These are phyloP conservation scores for Miltochrista miniata DNA, from an alignment of 2,888 invertebrate genomes.

Conservation along the genomic window DNA sequence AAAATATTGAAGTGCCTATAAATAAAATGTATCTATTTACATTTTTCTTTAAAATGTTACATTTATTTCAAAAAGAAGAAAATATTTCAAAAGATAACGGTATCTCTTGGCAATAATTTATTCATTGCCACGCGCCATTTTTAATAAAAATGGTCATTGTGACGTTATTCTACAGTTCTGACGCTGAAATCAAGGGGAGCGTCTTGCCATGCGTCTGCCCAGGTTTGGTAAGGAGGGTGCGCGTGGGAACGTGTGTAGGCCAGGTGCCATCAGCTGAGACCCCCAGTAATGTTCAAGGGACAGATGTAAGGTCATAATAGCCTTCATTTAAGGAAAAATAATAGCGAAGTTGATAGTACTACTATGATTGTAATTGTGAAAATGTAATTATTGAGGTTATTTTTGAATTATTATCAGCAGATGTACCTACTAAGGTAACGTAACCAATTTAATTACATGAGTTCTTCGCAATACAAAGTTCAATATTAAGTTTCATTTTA, in stretches of 20 bases:
- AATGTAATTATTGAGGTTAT: no score
- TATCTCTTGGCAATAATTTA: slow-evolving; percentile 1
- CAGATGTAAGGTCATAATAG: slow-evolving; percentile 57
- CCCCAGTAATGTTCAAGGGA: slow-evolving; percentile 32
- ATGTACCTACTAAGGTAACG: no score
- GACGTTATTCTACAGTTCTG: slow-evolving; percentile 44
- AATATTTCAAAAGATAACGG: not conserved
- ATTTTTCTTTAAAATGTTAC: no score
- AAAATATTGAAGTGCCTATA: no score
- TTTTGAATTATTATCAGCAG: no score
- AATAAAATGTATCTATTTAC: no score
- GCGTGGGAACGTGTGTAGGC: slow-evolving; percentile 77
- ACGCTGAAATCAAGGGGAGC: slow-evolving; percentile 38
- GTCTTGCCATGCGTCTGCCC: slow-evolving; percentile 48
- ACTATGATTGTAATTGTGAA: no score
- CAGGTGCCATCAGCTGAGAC: slow-evolving; percentile 69
- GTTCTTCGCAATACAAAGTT: no score
- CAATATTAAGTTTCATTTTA: no score
- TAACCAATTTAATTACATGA: no score
- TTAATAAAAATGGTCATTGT: slow-evolving; percentile 40
- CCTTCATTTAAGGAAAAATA: slow-evolving; percentile 20
- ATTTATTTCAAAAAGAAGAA: no score
- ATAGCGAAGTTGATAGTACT: not conserved
- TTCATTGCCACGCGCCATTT: slow-evolving; percentile 63
- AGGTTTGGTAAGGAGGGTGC: slow-evolving; percentile 52